Conservation (phyloP, 2,797 vertebrate species). For the Serranus cabrilla region DNA sequence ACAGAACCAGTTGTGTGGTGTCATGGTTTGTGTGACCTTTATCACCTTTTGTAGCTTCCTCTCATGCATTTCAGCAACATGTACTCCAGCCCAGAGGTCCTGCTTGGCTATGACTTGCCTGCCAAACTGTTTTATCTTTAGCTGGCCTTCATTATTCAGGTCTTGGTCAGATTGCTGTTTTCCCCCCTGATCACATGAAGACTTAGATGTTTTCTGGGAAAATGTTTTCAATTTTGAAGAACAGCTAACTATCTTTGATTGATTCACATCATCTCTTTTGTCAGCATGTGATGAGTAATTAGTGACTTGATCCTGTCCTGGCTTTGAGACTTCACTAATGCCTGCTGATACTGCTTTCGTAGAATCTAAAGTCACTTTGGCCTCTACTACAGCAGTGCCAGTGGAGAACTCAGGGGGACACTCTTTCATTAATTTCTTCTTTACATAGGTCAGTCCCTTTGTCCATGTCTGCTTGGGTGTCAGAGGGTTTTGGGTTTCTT, state of each 20-base stretch:
- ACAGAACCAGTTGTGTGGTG: neutral
- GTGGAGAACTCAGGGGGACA: conserved; percentile 61
- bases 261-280: conserved; percentile 36
- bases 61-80: conserved; percentile 69
- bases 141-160: conserved; percentile 67
- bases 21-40: conserved; percentile 9
- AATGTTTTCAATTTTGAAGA: conserved; percentile 32
- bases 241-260: conserved; percentile 28
- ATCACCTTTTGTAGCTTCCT: conserved; percentile 81
- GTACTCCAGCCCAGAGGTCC: conserved; percentile 61
- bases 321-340: conserved; percentile 8
- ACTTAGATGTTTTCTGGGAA: conserved; percentile 24
- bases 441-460: conserved; percentile 19
- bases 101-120: conserved; percentile 60
- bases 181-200: conserved; percentile 27
- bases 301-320: conserved; percentile 48
- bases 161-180: conserved; percentile 53
- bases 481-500: conserved; percentile 35
- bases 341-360: too few species aligned
- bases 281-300: conserved; percentile 43
- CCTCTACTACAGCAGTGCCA: conserved; percentile 37
- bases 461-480: conserved; percentile 28
- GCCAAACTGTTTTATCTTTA: conserved; percentile 72
- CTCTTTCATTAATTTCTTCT: conserved; percentile 63
- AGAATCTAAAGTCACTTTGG: neutral